phyloP scores from a whole-genome alignment of 2,888 invertebrate genomes.

The Ophion ellenae region DNA sequence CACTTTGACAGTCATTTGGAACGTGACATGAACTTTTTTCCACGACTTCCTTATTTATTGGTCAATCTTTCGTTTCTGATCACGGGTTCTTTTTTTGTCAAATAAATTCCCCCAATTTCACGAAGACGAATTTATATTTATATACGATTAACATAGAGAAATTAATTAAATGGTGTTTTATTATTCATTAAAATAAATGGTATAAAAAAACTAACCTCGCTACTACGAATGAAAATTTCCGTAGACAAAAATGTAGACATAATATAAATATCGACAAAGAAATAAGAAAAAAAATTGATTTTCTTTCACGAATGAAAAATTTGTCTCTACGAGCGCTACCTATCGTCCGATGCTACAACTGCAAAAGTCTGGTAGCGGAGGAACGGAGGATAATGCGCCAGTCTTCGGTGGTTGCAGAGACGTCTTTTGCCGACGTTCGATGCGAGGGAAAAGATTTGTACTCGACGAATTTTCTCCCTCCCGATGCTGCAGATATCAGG shows the following conservation, averaged over 20 bases:
- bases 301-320: background rate
- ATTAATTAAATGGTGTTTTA: no score
- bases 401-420: slow-evolving; percentile 52
- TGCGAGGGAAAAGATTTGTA: slow-evolving; percentile 22
- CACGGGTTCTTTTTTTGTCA: background rate
- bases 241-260: no score
- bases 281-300: background rate
- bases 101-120: background rate
- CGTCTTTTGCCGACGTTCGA: slow-evolving; percentile 68
- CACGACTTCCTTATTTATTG: background rate
- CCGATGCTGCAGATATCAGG: slow-evolving; percentile 49
- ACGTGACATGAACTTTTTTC: background rate
- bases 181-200: background rate
- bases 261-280: background rate
- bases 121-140: background rate
- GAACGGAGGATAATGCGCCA: slow-evolving; percentile 51
- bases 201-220: background rate
- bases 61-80: background rate
- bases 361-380: background rate
- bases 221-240: background rate
- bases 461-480: slow-evolving; percentile 22
- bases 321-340: slow-evolving; percentile 42
- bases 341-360: slow-evolving; percentile 34
- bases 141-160: no score
- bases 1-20: background rate